Percentiles rank a stretch among this genome's conserved stretches.
phyloP scores from a whole-genome alignment of 2,113 vertebrate genomes.

The Fulica atra region DNA sequence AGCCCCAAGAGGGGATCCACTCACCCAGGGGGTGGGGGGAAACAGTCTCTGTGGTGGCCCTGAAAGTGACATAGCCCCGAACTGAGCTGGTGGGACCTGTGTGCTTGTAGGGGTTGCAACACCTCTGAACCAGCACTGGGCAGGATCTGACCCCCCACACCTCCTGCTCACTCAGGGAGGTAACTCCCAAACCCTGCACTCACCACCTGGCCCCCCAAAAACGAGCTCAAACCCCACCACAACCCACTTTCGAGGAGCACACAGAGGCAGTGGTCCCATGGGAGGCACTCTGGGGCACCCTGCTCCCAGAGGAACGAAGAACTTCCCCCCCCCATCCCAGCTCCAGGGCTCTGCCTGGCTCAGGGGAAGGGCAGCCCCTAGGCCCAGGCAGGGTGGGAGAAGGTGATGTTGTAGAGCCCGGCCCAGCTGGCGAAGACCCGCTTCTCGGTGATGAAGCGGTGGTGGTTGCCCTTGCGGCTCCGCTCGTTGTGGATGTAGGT shows the following conservation, averaged over 20 bases:
- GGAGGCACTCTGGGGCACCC: background rate
- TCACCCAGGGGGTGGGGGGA: accelerated
- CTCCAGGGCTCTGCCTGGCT: background rate
- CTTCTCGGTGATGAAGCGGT: conserved; percentile 98
- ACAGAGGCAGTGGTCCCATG: accelerated
- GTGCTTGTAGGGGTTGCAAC: background rate
- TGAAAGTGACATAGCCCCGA: background rate
- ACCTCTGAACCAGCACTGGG: background rate
- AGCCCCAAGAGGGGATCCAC: background rate
- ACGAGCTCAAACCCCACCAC: background rate
- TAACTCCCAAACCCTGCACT: background rate
- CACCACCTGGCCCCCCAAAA: background rate
- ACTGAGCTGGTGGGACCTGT: accelerated
- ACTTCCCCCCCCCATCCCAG: background rate
- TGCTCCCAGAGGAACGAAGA: background rate
- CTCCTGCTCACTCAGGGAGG: background rate
- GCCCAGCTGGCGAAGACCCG: conserved; percentile 94
- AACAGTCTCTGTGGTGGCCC: background rate
- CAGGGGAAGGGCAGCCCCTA: background rate
- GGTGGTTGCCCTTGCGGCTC: conserved; percentile 89
- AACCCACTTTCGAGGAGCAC: background rate
- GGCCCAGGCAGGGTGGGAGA: conserved; percentile 87
- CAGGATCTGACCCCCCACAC: background rate
- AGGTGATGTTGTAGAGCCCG: conserved; percentile 92
- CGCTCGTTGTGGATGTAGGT: conserved; percentile 92